Conservation (phyloP, 2,113 vertebrate genomes). For the Sisor rabdophorus region DNA sequence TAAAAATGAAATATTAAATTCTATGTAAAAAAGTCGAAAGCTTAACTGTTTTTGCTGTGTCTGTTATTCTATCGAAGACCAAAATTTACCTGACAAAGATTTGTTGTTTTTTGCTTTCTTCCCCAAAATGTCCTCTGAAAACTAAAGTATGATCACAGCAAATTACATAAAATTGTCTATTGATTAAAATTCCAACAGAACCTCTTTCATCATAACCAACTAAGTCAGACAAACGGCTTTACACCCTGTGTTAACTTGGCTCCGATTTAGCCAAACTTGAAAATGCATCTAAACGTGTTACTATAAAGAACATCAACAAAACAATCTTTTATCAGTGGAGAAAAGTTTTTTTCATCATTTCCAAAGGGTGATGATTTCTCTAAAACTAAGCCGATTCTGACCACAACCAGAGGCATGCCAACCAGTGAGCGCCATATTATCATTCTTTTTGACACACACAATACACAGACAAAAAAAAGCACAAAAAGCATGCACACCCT, state of each 20-base stretch:
- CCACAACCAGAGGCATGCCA: slow-evolving; percentile 21
- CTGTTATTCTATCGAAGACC: too few relatives aligned
- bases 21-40: too few relatives aligned
- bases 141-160: too few relatives aligned
- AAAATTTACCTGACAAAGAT: too few relatives aligned
- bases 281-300: slow-evolving; percentile 1
- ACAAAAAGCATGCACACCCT: slow-evolving; percentile 66
- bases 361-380: not conserved
- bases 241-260: not conserved
- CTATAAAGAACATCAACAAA: slow-evolving; percentile 28
- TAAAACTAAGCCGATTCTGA: slow-evolving; percentile 26
- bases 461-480: slow-evolving; percentile 46
- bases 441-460: slow-evolving; percentile 18
- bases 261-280: slow-evolving; percentile 19
- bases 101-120: too few relatives aligned
- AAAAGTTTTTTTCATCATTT: slow-evolving; percentile 33
- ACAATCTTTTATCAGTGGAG: slow-evolving; percentile 17
- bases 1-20: too few relatives aligned
- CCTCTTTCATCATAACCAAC: not conserved
- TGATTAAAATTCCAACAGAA: slow-evolving; percentile 3
- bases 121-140: too few relatives aligned
- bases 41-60: too few relatives aligned
- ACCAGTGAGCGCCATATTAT: slow-evolving; percentile 7
- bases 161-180: slow-evolving; percentile 6
- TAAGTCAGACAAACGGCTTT: not conserved